Evolutionary conservation across 53 echinoderm and acorn worm species (phyloP), one percentile per base, ranked within the genome.

Genomic region (Crossaster papposus): DNA sequence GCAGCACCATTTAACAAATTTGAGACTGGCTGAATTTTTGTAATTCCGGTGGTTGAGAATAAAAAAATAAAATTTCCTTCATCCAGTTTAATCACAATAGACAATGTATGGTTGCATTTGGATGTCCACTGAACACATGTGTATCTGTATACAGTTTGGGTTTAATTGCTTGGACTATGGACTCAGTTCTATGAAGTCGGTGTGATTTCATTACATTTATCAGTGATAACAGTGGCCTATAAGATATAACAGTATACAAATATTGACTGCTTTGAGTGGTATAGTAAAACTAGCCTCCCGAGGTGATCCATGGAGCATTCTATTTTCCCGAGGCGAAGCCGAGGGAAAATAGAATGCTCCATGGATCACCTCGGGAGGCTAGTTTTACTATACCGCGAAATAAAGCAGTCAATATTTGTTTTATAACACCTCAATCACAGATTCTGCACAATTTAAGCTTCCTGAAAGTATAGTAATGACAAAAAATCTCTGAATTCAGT

Each of bases 201-300:
- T 33, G 36, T 87, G 74, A 87, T 55, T 76, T 36, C 77, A 87
- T 77, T 87, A 62, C 51, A 77, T 37, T 77, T 76, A 87, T 75
- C 74, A 77, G 55, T 87, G 87, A 75, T 87, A 77, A 58, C 13
- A 23, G 70, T 70, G 68, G 83, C 70, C 50, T 38, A 83, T 35
- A 36, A 30, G 9, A 26, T 79, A 6, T n/a, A n/a, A n/a, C n/a
- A n/a, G n/a, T n/a, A n/a, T n/a, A n/a, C n/a, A n/a, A n/a, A n/a
- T n/a, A n/a, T n/a, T n/a, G n/a, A n/a, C n/a, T n/a, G n/a, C n/a
- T n/a, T n/a, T n/a, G n/a, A n/a, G n/a, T n/a, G n/a, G n/a, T n/a
- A n/a, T n/a, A n/a, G n/a, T n/a, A n/a, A n/a, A n/a, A n/a, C n/a
- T n/a, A n/a, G n/a, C n/a, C n/a, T n/a, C n/a, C n/a, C n/a, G n/a